Conservation (phyloP, 2,888 invertebrate species). For the Xylophagus ater region DNA sequence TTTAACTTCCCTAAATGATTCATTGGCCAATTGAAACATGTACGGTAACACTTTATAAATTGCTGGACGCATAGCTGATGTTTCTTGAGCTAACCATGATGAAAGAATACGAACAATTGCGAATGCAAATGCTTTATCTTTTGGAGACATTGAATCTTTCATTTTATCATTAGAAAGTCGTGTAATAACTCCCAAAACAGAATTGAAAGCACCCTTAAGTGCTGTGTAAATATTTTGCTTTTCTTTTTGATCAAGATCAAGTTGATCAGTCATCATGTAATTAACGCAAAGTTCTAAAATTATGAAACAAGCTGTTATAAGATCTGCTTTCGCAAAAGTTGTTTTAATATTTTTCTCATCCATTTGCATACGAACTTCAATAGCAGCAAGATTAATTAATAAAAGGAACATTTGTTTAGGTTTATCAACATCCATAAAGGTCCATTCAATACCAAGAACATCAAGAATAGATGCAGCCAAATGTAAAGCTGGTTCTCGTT, state of each 20-base stretch:
- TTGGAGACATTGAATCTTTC: conserved; percentile 52
- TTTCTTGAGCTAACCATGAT: conserved; percentile 87
- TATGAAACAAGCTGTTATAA: conserved; percentile 72
- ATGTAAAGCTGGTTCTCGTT: conserved; percentile 79
- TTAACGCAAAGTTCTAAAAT: conserved; percentile 69
- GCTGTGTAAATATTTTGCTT: conserved; percentile 84
- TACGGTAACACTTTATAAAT: conserved; percentile 72
- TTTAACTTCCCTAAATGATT: conserved; percentile 65
- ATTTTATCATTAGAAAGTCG: conserved; percentile 66
- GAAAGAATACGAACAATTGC: conserved; percentile 74
- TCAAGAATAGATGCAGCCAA: conserved; percentile 71
- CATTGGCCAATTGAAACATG: conserved; percentile 67
- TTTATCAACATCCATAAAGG: conserved; percentile 62
- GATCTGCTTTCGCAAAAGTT: conserved; percentile 61
- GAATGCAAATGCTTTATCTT: conserved; percentile 69
- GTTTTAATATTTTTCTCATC: conserved; percentile 77
- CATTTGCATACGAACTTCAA: conserved; percentile 88
- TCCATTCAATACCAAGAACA: conserved; percentile 75
- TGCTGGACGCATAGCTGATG: conserved; percentile 74
- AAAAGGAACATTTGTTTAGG: conserved; percentile 73
- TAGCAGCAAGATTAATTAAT: conserved; percentile 74
- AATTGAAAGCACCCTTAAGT: conserved; percentile 78
- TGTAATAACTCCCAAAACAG: conserved; percentile 60
- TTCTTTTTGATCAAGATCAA: conserved; percentile 81
- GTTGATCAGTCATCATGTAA: conserved; percentile 66